A percentile compares a stretch with the other conserved stretches of the same genome.
Conservation (phyloP, 2,888 invertebrate genomes). For the Scotopteryx bipunctaria region DNA sequence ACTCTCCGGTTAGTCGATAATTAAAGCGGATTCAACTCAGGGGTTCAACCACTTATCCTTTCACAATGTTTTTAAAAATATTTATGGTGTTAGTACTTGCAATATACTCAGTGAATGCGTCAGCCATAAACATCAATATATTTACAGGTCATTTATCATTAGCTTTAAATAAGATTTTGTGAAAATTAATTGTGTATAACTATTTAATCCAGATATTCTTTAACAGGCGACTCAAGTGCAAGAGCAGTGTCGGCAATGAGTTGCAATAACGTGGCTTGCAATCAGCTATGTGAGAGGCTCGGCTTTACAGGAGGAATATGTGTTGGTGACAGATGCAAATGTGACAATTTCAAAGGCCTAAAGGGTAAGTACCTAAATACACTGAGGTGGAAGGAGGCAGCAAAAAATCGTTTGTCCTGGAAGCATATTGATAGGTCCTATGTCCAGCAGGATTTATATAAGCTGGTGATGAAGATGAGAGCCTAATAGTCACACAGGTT, state of each 20-base stretch:
- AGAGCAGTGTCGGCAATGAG: not conserved
- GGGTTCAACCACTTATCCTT: not conserved
- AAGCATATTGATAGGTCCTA: too few species aligned
- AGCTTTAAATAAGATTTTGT: too few species aligned
- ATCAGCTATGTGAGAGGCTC: conserved; percentile 45
- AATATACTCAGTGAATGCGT: conserved; percentile 2
- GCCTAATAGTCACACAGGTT: too few species aligned
- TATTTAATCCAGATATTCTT: too few species aligned
- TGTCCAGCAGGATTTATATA: too few species aligned
- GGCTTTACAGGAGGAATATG: conserved; percentile 48
- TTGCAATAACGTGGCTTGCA: conserved; percentile 43
- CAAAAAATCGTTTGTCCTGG: too few species aligned
- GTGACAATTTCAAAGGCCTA: conserved; percentile 29
- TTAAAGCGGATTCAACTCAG: too few species aligned
- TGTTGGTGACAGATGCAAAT: conserved; percentile 46
- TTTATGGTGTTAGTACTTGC: conserved; percentile 7
- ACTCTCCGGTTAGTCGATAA: not conserved
- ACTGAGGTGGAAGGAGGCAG: too few species aligned
- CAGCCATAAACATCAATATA: conserved; percentile 2
- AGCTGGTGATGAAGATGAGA: too few species aligned
- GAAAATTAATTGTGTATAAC: too few species aligned
- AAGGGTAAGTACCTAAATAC: too few species aligned
- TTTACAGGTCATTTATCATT: conserved; percentile 7
- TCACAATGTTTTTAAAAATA: conserved; percentile 6
- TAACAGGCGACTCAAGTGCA: not conserved